Base-by-base conservation (phyloP, 2,113 vertebrate species). In the Raphicerus campestris region DNA sequence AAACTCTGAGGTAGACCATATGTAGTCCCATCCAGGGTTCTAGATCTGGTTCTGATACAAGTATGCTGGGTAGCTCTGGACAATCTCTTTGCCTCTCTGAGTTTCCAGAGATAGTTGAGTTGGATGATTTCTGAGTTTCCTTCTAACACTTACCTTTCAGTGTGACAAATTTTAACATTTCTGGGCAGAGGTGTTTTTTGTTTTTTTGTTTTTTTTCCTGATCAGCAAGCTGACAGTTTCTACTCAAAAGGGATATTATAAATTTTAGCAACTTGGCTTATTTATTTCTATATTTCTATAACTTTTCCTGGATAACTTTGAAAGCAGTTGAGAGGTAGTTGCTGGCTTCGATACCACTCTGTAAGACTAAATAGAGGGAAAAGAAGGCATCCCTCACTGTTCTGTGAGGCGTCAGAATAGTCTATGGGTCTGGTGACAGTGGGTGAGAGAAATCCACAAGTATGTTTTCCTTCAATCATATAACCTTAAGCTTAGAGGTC, bases 231-330 rank as follows among this genome's bases (percentile, higher is more conserved):
- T 82, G 22, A 94, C 17, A 60, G 28, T 6, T 28, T 96, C 75
- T 87, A 39, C 39, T 89, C 20, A 51, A 49, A 86, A 13, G 35
- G 83, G 39, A 73, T 78, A 58, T 9, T 56, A 45, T 32, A 30
- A 83, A 73, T 63, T 35, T 94, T 22, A 70, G 45, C 20, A 91
- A 89, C 28, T 60, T 58, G 73, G 39, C 80, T 95, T 8, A 94
- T 55, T 87, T 94, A 32, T 61, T 93, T 75, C n/a, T 84, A 9
- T 73, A 95, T 87, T 75, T 53, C 20, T 87, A 10, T 42, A 80
- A 5, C 47, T 84, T 94, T 83, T 28, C 47, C 16, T 32, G 58
- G 45, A 42, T 9, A 5, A 60, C 35, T 78, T 28, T 35, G 53
- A 85, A 86, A 56, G 58, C 89, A 83, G 14, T 15, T 66, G 73